Conservation (phyloP, 2,888 invertebrate genomes). For the Brachypterus glaber region DNA sequence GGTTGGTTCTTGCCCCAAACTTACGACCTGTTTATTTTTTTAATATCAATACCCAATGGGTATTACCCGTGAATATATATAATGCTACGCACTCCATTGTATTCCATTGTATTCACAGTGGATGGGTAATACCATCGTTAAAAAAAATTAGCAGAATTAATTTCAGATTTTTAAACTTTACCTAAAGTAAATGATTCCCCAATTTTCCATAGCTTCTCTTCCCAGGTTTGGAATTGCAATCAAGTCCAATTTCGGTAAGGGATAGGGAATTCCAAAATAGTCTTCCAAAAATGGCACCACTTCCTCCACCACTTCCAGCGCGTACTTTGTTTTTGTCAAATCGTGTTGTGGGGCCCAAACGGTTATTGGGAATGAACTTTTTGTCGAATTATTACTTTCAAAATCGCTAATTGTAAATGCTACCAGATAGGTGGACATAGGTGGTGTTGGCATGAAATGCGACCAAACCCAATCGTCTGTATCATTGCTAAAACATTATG, state of each 20-base stretch:
- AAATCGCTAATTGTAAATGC: slow-evolving; percentile 46
- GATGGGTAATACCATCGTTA: too few relatives aligned
- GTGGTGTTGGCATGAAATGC: slow-evolving; percentile 52
- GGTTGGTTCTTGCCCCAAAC: too few relatives aligned
- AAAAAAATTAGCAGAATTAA: too few relatives aligned
- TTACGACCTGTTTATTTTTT: too few relatives aligned
- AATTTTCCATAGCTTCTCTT: slow-evolving; percentile 48
- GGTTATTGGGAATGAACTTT: slow-evolving; percentile 29
- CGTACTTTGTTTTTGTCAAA: slow-evolving; percentile 37
- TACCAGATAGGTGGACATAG: slow-evolving; percentile 69
- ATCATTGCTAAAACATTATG: slow-evolving; percentile 33
- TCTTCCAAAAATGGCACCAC: slow-evolving; percentile 44
- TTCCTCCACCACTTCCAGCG: slow-evolving; percentile 43
- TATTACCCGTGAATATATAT: too few relatives aligned
- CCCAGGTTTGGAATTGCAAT: slow-evolving; percentile 50
- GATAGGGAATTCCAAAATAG: slow-evolving; percentile 47
- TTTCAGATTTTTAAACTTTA: too few relatives aligned
- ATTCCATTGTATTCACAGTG: too few relatives aligned
- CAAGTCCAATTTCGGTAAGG: slow-evolving; percentile 48
- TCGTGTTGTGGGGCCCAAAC: slow-evolving; percentile 41
- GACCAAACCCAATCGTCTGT: slow-evolving; percentile 51
- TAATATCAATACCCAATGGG: too few relatives aligned
- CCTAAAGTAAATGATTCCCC: slow-evolving; percentile 50
- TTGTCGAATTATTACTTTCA: slow-evolving; percentile 23
- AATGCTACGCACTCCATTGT: too few relatives aligned